Evolutionary conservation across 1,140 invertebrate genomes (phyloP).

Genomic region (Ptiloglossa arizonensis): DNA sequence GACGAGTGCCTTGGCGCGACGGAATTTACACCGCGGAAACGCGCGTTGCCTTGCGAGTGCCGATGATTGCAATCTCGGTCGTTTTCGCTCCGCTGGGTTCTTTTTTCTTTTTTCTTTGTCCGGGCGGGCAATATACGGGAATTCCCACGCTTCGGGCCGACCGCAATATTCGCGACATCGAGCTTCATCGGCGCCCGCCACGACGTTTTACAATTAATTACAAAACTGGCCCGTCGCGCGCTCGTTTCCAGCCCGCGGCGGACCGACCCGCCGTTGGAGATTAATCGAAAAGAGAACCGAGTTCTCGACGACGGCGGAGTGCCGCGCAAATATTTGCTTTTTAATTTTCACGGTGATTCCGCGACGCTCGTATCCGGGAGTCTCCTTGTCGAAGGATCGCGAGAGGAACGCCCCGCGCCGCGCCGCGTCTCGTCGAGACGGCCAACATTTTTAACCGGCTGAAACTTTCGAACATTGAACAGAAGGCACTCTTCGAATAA

Average conservation of each 20-base stretch:
- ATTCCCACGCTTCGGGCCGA: background rate
- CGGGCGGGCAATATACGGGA: slow-evolving; percentile 6
- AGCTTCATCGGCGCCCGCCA: slow-evolving; percentile 3
- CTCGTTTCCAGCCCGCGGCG: background rate
- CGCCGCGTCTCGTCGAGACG: no score
- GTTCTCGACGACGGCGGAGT: background rate
- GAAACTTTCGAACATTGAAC: no score
- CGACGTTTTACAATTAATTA: slow-evolving; percentile 30
- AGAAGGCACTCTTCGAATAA: no score
- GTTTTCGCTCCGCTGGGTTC: background rate
- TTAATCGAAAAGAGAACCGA: slow-evolving; percentile 28
- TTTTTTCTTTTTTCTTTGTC: background rate
- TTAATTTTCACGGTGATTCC: slow-evolving; percentile 28
- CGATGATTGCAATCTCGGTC: slow-evolving; percentile 12
- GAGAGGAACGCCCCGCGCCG: background rate
- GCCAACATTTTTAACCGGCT: no score
- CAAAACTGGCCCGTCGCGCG: slow-evolving; percentile 1
- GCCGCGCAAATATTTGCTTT: slow-evolving; percentile 38
- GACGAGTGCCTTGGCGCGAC: no score
- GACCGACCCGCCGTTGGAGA: background rate
- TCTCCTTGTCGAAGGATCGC: background rate
- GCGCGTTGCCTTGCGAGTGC: background rate
- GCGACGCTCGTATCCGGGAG: background rate
- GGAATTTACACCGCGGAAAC: slow-evolving; percentile 9
- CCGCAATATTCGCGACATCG: slow-evolving; percentile 37